Evolutionary conservation across 2,113 vertebrate species (phyloP).

Genomic region (Emydura subglobosa): DNA sequence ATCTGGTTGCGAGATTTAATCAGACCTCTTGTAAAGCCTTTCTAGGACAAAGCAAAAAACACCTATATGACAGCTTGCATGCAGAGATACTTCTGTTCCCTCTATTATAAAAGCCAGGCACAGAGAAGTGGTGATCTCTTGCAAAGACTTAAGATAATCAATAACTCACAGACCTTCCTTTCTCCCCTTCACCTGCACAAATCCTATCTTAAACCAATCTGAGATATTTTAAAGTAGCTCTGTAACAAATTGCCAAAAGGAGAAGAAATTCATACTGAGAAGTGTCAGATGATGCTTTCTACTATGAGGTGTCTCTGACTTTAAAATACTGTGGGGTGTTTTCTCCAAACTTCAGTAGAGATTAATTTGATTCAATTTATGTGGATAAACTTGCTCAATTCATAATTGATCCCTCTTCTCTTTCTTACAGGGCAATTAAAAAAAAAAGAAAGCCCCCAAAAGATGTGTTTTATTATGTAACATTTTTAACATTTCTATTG

Average conservation of each 20-base stretch:
- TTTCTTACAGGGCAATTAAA: background rate
- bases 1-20: background rate
- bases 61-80: fast-evolving
- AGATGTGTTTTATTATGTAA: background rate
- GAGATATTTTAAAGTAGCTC: background rate
- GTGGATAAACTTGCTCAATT: background rate
- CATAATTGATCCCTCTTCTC: background rate
- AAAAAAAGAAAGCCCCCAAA: background rate
- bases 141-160: background rate
- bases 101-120: background rate
- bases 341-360: background rate
- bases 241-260: background rate
- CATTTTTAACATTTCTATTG: background rate
- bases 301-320: background rate
- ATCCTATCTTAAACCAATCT: background rate
- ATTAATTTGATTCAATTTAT: background rate
- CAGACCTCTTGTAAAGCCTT: background rate
- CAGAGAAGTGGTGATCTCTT: fast-evolving
- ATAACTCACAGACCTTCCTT: background rate
- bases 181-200: background rate
- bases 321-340: background rate
- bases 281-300: background rate
- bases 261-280: background rate
- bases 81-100: background rate
- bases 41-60: background rate